Base-by-base conservation (phyloP, 2,113 vertebrate genomes). In the Chelonoidis abingdonii region DNA sequence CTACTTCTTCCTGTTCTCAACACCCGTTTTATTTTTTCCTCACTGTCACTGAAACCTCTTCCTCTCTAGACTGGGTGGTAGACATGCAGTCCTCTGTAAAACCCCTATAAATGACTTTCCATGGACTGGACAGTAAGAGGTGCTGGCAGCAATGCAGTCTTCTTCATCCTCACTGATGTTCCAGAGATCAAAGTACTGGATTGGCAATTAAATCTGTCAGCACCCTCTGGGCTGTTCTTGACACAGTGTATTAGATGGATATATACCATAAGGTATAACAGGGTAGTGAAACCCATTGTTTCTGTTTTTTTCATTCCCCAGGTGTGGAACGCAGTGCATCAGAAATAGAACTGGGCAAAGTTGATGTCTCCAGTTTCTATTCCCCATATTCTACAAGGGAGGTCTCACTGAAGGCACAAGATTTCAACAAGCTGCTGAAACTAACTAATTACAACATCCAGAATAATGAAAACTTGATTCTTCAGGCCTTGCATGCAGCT, bases 391-490 rank as follows among this genome's bases (percentile, higher is more conserved):
- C 96, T 78, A 98, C 98, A 1, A 94, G 93, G 19, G 96, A 98
- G 87, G 94, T 99, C 81, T 98, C 98, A 0, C 98, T 99, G 96
- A 97, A 98, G n/a, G 88, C 96, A 50, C 97, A 98, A 78, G 98
- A 99, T 81, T 99, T 98, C 54, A 98, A 98, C 86, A 96, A 96
- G 57, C 97, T 99, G 50, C 87, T 98, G 88, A 96, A 97, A 7
- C 97, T 99, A 83, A 96, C 97, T 27, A 92, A 98, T 86, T 99
- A 99, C 93, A 99, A 99, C 25, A 72, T 99, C 5, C 85, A 78
- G 86, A 99, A 98, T 98, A 99, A 98, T 4, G 98, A 97, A 80
- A 95, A 86, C 1, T 22, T 84, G 57, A 98, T 99, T 93, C 89
- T 98, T 5, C 96, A 97, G 80, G 98, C 97, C 69, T 86, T 98